Evolutionary conservation across 2,888 invertebrate species (phyloP), one percentile per base, ranked within the genome.

Genomic region (Phengaris arion): DNA sequence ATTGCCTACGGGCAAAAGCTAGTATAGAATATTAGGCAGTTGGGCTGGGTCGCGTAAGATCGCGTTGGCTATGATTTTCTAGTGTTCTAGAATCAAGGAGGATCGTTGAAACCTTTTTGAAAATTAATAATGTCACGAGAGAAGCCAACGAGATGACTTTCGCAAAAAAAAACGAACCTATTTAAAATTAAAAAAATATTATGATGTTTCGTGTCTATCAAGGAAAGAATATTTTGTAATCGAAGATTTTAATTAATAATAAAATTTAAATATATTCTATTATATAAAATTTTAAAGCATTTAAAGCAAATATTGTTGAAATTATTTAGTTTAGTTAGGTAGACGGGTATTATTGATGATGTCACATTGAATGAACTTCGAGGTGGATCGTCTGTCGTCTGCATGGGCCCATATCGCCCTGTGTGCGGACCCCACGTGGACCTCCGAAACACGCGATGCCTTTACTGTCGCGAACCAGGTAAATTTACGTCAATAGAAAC

Each of bases 281-380:
- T 92, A 90, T 87, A 91, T 85, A 88, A 87, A 87, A 84, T 90
- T 92, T 92, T 92, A 92, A 89, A 87, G 84, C 88, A 89, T 92
- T 92, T 92, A 92, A 89, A 87, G 84, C 88, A 89, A 88, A 85
- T 89, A 88, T 87, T 85, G 89, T 87, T 87, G 86, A 88, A 90
- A 84, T 87, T 88, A 89, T 89, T 89, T 92, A 89, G 90, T 90
- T 88, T 88, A 89, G 84, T 87, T 35, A 89, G 83, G 86, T 82
- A 90, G 88, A 88, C 88, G 85, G 87, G 87, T 88, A 87, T 88
- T 92, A 89, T 35, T 84, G 89, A 87, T 87, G 84, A 92, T 93
- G 93, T 88, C 89, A 89, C 93, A 92, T 93, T 93, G 93, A 93
- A 93, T 93, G 93, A 93, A 85, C 92, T 91, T 91, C 92, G 92